Conservation (phyloP, 2,888 invertebrate genomes). For the Leucania comma region DNA sequence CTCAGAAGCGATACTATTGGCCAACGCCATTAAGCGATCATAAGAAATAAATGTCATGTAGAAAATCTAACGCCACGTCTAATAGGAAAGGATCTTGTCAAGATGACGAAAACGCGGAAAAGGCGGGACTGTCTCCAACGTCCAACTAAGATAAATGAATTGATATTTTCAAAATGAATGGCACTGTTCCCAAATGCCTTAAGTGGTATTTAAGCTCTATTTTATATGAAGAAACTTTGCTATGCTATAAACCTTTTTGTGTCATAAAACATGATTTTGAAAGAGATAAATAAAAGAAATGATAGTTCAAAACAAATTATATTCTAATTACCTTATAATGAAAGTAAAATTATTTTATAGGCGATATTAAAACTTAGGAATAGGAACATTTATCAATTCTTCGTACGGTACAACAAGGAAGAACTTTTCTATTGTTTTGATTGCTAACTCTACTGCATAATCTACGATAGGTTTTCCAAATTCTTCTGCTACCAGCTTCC, state of each 20-base stretch:
- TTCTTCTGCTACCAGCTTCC: conserved; percentile 83
- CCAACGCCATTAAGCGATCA: conserved; percentile 24
- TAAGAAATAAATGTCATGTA: conserved; percentile 50
- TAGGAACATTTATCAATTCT: conserved; percentile 82
- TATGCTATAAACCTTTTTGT: background rate
- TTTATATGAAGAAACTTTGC: background rate
- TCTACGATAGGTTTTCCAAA: conserved; percentile 87
- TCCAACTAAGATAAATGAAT: conserved; percentile 81
- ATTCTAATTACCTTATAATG: conserved; percentile 30
- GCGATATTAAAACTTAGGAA: conserved; percentile 69
- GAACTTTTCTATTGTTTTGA: conserved; percentile 83
- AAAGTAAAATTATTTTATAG: conserved; percentile 34
- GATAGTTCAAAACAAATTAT: conserved; percentile 26
- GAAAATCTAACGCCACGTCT: conserved; percentile 67
- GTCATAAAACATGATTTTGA: background rate
- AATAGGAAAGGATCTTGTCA: conserved; percentile 71
- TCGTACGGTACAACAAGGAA: conserved; percentile 82
- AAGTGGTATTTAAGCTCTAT: conserved; percentile 19
- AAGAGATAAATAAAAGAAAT: conserved; percentile 55
- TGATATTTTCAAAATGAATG: conserved; percentile 43
- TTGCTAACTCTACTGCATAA: conserved; percentile 83
- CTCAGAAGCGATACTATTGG: background rate
- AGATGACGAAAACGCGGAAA: conserved; percentile 76
- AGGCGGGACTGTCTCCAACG: conserved; percentile 73
- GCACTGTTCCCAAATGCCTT: conserved; percentile 19